These are phyloP conservation scores for Spatulosminthurus flaviceps DNA, from an alignment of 2,888 invertebrate species.

Conservation along the genomic window DNA sequence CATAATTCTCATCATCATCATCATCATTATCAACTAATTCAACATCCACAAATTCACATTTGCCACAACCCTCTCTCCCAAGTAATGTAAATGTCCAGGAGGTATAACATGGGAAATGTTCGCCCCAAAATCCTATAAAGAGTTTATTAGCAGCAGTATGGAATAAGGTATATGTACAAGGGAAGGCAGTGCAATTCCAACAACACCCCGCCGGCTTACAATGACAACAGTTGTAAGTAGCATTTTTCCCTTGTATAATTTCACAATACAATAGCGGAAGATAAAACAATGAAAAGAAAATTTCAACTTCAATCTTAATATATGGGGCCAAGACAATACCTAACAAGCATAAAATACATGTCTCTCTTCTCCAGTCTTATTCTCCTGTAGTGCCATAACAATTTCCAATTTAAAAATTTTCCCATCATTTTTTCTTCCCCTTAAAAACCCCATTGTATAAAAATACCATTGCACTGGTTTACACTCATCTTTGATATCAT, in stretches of 20 bases:
- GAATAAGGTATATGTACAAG: no score
- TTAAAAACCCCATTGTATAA: not conserved
- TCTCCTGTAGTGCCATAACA: not conserved
- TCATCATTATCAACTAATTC: slow-evolving; percentile 28
- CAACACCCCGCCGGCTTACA: slow-evolving; percentile 12
- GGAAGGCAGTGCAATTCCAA: slow-evolving; percentile 11
- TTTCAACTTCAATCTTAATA: not conserved
- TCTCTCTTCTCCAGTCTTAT: not conserved
- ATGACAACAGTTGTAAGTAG: not conserved
- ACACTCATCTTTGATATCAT: not conserved
- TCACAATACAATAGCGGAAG: not conserved
- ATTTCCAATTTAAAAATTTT: not conserved
- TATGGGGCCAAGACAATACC: not conserved
- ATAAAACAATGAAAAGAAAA: not conserved
- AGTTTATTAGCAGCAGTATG: not conserved
- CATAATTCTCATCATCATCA: slow-evolving; percentile 35
- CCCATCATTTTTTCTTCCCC: not conserved
- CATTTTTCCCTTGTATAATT: not conserved
- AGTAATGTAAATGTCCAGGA: not conserved
- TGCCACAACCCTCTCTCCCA: not conserved
- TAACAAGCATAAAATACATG: not conserved
- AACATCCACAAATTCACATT: not conserved
- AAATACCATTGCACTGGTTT: not conserved
- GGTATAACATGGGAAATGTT: not conserved
- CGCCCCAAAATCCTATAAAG: not conserved